Evolutionary conservation across 2,888 invertebrate species (phyloP), one percentile per base, ranked within the genome.

Genomic region (Synergus japonicus): DNA sequence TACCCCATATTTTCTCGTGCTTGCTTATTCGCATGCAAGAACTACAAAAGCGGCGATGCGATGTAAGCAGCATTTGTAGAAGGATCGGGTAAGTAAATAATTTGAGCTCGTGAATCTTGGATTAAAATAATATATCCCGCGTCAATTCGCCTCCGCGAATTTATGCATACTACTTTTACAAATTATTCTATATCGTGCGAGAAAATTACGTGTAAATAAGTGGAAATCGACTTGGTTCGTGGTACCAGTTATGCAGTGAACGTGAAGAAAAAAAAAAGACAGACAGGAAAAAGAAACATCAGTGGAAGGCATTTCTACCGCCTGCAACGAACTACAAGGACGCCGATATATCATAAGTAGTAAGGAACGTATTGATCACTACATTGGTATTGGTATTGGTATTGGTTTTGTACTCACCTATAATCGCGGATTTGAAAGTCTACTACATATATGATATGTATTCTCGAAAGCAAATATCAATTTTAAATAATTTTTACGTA

Each of bases 111-210:
- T 69, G 69, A 29, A 69, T 69, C 69, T 69, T 69, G 69, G 49
- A 69, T 69, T 69, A 69, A 69, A 69, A 49, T 69, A 69, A 54
- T 49, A 49, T 69, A 7, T 49, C 46, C 8, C 22, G 29, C 15
- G 49, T 46, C 46, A 69, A 37, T 49, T 43, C 37, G 29, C 44
- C 46, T 49, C 15, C 18, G 22, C 29, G 44, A 65, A n/a, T 41
- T n/a, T 41, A 41, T 41, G 41, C 41, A n/a, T n/a, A 65, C 65
- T 43, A n/a, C 41, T 12, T 41, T 41, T 69, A 69, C 37, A 49
- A 69, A 69, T 69, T 69, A 69, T 69, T 69, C 29, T 69, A 54
- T 37, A 69, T 69, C 69, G 69, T 49, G 69, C 69, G 69, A 69
- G 49, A 49, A 29, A 69, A 69, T 69, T 49, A 69, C 10, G 15